A percentile compares a stretch with the other conserved stretches of the same genome.
Evolutionary conservation across 1,140 invertebrate genomes (phyloP).

Genomic region (Hycleus cichorii): DNA sequence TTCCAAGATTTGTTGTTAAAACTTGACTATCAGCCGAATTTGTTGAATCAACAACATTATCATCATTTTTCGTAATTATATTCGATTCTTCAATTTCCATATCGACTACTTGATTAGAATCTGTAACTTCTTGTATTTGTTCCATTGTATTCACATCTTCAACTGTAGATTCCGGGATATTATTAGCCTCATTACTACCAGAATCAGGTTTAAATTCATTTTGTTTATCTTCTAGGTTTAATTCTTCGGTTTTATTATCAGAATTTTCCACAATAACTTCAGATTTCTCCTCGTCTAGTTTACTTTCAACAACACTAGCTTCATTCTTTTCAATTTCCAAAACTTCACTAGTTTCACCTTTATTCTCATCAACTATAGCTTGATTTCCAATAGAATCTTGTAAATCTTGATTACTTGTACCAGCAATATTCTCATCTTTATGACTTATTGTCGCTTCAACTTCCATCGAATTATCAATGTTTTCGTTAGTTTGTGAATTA

Average conservation of each 20-base stretch:
- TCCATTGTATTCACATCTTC: not conserved
- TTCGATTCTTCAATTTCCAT: not conserved
- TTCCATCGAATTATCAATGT: not conserved
- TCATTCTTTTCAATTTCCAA: not conserved
- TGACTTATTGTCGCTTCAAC: not conserved
- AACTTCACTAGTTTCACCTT: not conserved
- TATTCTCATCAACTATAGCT: not conserved
- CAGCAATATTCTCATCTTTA: no score
- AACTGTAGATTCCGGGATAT: conserved; percentile 1
- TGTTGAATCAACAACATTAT: not conserved
- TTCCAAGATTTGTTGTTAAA: not conserved
- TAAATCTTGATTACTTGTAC: not conserved
- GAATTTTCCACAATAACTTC: not conserved
- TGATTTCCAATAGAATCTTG: not conserved
- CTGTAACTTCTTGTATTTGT: not conserved
- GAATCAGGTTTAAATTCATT: no score
- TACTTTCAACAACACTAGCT: not conserved
- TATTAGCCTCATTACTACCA: not conserved
- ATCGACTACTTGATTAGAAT: not conserved
- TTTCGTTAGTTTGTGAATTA: not conserved
- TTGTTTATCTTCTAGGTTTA: not conserved
- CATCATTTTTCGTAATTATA: not conserved
- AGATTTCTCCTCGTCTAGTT: not conserved
- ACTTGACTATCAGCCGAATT: not conserved
- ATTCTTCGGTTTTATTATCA: not conserved